Percentiles rank a stretch among this genome's conserved stretches.
Conservation (phyloP, 2,797 vertebrate species). For the Pseudocheirus occidentalis region DNA sequence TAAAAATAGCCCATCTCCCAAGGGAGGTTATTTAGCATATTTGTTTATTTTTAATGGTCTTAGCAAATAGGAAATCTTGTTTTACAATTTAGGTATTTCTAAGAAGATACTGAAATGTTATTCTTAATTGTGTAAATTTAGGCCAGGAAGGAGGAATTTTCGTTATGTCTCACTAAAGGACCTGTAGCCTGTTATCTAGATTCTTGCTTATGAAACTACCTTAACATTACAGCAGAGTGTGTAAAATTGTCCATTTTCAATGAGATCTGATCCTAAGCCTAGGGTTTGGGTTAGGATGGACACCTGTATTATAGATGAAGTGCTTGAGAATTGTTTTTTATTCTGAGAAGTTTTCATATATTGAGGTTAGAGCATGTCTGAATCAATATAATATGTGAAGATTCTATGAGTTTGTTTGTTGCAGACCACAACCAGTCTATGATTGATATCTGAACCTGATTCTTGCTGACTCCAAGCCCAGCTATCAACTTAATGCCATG, state of each 20-base stretch:
- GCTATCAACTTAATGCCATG: neutral
- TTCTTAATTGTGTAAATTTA: neutral
- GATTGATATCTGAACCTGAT: neutral
- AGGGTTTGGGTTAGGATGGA: neutral
- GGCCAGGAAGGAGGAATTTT: neutral
- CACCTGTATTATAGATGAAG: neutral
- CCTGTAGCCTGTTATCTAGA: neutral
- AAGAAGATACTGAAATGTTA: neutral
- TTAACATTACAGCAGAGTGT: neutral
- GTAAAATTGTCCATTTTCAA: neutral
- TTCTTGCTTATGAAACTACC: neutral
- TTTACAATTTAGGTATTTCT: neutral
- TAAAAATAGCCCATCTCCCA: slow-evolving; percentile 43
- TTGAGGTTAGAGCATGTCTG: neutral
- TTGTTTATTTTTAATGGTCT: neutral
- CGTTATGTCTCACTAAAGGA: neutral
- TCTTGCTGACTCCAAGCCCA: neutral
- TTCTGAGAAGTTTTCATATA: neutral
- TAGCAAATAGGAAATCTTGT: neutral
- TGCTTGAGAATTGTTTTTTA: neutral
- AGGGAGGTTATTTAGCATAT: slow-evolving; percentile 59
- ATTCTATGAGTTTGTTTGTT: neutral
- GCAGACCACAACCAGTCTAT: neutral
- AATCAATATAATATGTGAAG: neutral
- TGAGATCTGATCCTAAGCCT: neutral